Evolutionary conservation across 1,140 invertebrate genomes (phyloP).

Genomic region (Drosophila grimshawi): DNA sequence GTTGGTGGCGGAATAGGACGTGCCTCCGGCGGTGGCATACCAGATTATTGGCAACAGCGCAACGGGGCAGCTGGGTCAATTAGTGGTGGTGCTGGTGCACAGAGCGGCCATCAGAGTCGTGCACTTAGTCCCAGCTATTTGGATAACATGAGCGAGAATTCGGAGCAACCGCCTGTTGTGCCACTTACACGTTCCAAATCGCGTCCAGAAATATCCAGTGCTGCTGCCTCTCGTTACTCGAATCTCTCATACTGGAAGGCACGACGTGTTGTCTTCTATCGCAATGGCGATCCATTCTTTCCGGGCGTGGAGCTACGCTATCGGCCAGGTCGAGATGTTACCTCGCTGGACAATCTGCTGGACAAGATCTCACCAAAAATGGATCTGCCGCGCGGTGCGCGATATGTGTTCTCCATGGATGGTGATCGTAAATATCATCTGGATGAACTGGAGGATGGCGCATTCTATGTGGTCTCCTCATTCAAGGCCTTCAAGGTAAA

Average conservation of each 20-base stretch:
- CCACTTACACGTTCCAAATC: slow-evolving; percentile 82
- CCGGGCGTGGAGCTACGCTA: slow-evolving; percentile 95
- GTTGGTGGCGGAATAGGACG: slow-evolving; percentile 25
- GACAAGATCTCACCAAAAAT: slow-evolving; percentile 93
- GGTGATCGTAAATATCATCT: slow-evolving; percentile 92
- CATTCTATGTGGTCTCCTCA: slow-evolving; percentile 95
- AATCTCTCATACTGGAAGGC: slow-evolving; percentile 95
- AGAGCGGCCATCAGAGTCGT: slow-evolving; percentile 69
- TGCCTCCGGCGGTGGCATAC: slow-evolving; percentile 39
- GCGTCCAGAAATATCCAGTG: slow-evolving; percentile 80
- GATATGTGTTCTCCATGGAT: slow-evolving; percentile 96
- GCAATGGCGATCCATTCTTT: slow-evolving; percentile 96
- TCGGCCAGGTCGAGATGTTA: slow-evolving; percentile 93
- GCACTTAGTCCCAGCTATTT: slow-evolving; percentile 69
- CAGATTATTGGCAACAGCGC: slow-evolving; percentile 78
- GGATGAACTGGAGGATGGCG: slow-evolving; percentile 94
- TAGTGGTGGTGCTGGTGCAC: slow-evolving; percentile 21
- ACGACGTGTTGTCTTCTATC: slow-evolving; percentile 94
- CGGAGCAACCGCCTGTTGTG: slow-evolving; percentile 81
- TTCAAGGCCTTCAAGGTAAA: slow-evolving; percentile 95
- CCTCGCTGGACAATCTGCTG: slow-evolving; percentile 93
- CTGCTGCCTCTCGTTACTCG: slow-evolving; percentile 88
- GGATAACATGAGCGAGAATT: slow-evolving; percentile 84
- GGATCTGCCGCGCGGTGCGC: slow-evolving; percentile 92
- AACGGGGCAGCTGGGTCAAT: slow-evolving; percentile 51